Base-by-base conservation (phyloP, 2,113 vertebrate genomes). In the Anarrhichthys ocellatus region DNA sequence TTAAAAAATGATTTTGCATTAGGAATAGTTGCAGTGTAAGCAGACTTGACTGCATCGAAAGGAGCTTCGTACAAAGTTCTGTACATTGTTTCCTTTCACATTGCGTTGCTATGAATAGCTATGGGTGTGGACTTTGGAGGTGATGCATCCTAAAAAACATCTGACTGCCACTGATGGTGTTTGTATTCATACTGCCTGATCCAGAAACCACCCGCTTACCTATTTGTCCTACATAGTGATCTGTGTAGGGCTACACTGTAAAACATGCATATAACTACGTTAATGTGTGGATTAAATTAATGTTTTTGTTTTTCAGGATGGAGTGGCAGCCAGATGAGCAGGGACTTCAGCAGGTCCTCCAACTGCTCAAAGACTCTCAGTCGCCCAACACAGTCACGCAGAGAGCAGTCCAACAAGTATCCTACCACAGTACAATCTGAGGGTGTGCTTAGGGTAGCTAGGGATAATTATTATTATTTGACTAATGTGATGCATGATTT, bases 291-390 rank as follows among this genome's bases (percentile, higher is more conserved):
- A 54, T 52, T 46, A 0, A 32, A 68, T 29, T 64, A 17, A 17
- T 76, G 2, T 29, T 29, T 83, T 32, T 70, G 17, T 83, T 77
- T 64, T 27, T 62, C 85, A 94, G 95, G 93, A 98, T 98, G 97
- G 97, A 98, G 94, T 98, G 97, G 97, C 97, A 97, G 94, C 97
- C 97, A 76, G 97, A 98, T 76, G 97, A 98, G 91, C 97, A 98
- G 95, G 97, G 97, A 91, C 96, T 98, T 64, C 96, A 97, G 95
- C 97, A 98, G 95, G 97, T 98, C 89, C 95, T 98, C 74, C 97
- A 97, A 90, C 95, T 98, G 87, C 96, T 98, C 84, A 98, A 98
- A 94, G 97, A 98, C 81, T 98, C 97, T 0, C 97, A 98, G 94
- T 98, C 97, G 1, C 97, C 97, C 75, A 97, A 98, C 94, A 98